Conservation (phyloP, 2,888 invertebrate genomes). For the Agrilus mali region DNA sequence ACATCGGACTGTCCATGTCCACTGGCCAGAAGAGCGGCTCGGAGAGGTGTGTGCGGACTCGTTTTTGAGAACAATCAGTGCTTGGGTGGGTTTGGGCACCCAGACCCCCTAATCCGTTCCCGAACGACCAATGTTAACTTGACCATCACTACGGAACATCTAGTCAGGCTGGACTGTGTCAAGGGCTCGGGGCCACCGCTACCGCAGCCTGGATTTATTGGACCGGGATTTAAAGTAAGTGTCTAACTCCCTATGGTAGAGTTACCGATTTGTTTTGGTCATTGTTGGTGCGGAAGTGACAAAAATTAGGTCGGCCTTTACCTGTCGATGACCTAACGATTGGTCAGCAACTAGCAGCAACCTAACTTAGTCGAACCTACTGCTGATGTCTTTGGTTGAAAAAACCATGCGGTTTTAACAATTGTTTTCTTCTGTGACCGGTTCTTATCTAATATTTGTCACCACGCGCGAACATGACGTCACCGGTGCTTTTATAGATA, state of each 20-base stretch:
- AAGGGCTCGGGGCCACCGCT: conserved; percentile 33
- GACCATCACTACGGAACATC: conserved; percentile 32
- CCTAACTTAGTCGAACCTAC: neutral
- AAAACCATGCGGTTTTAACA: no score
- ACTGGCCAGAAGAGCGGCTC: conserved; percentile 29
- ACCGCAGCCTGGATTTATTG: conserved; percentile 34
- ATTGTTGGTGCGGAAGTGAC: neutral
- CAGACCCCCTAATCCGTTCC: conserved; percentile 26
- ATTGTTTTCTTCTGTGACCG: no score
- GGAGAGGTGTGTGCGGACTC: conserved; percentile 29
- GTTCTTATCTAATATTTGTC: no score
- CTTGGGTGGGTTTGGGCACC: conserved; percentile 32
- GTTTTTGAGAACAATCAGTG: conserved; percentile 32
- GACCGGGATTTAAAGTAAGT: conserved; percentile 34
- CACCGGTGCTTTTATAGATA: no score
- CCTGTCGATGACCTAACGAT: conserved; percentile 2
- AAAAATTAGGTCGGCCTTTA: conserved; percentile 1
- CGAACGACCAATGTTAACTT: conserved; percentile 34
- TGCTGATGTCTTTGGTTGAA: no score
- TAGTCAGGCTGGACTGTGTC: conserved; percentile 30
- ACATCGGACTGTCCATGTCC: conserved; percentile 27
- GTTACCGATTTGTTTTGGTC: neutral
- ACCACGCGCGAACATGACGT: no score
- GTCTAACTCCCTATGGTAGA: conserved; percentile 5
- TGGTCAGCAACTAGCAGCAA: neutral